Evolutionary conservation across 1,140 invertebrate genomes (phyloP), one percentile per base, ranked within the genome.

Genomic region (Zophobas morio): DNA sequence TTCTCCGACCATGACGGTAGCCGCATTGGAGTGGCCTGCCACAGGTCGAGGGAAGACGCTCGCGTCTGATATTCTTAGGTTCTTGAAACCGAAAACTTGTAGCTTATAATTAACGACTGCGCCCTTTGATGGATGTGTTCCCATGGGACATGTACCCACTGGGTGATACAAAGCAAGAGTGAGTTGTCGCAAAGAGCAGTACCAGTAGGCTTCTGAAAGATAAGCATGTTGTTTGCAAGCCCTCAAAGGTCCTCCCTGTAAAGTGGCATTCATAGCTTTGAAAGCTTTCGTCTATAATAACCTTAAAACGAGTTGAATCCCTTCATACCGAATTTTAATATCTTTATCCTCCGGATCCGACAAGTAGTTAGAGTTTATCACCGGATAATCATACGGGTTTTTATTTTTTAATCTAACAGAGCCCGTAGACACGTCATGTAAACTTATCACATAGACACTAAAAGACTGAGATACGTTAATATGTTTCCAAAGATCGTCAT

Each of bases 331-430:
- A 33, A 70, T 88, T 0, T 93, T 87, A 20, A 92, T 88, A 78
- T 91, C 87, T 40, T 93, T 81, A 79, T 95, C 93, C 83, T 94
- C 85, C 1, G 88, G 85, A 85, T 94, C 85, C 2, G 88, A 85
- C 54, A 94, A 91, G 81, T 95, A 96, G 75, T 94, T 94, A 0
- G 95, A 91, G 81, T 95, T 90, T 32, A 98, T 92, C 32, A 91
- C 84, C 0, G 97, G 97, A 82, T 94, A 92, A 34, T 91, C 89
- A 57, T 90, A 90, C 0, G 95, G 94, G 86, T 96, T 90, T 49
- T 86, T 91, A 75, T 88, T 91, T 75, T 88, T 87, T 1, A 96
- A 86, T 20, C 89, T 89, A 36, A 97, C 89, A 74, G 88, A 89
- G 1, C 95, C 96, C 60, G 87, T 88, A 37, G 93, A 94, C 85